Evolutionary conservation across 2,113 vertebrate species (phyloP).

Genomic region (Sialia sialis): DNA sequence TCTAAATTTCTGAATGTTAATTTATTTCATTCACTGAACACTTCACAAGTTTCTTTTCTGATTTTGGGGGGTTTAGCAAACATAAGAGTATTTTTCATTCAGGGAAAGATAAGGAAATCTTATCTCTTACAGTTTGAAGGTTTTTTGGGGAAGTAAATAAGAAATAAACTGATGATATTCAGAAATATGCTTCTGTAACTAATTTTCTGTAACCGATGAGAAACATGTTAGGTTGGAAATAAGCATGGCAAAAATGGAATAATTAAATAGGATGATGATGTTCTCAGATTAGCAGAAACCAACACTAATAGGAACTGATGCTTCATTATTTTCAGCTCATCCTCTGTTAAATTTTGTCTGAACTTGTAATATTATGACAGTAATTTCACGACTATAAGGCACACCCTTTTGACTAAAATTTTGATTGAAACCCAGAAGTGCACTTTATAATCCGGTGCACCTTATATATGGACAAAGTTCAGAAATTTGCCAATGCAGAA

Average conservation of each 20-base stretch:
- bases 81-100: background rate
- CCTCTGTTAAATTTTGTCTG: background rate
- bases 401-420: no score
- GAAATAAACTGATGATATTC: background rate
- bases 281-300: background rate
- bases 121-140: background rate
- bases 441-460: no score
- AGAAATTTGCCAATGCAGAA: no score
- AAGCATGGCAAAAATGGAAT: accelerated
- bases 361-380: background rate
- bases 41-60: background rate
- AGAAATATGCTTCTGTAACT: background rate
- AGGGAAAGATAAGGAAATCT: background rate
- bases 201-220: background rate
- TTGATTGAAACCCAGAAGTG: no score
- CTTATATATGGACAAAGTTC: no score
- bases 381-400: no score
- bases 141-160: background rate
- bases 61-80: background rate
- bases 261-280: background rate
- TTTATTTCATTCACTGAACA: background rate
- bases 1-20: background rate
- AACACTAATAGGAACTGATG: background rate
- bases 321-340: background rate
- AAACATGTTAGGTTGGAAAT: background rate